phyloP scores from a whole-genome alignment of 2,888 invertebrate genomes.

The Bimastos eiseni region DNA sequence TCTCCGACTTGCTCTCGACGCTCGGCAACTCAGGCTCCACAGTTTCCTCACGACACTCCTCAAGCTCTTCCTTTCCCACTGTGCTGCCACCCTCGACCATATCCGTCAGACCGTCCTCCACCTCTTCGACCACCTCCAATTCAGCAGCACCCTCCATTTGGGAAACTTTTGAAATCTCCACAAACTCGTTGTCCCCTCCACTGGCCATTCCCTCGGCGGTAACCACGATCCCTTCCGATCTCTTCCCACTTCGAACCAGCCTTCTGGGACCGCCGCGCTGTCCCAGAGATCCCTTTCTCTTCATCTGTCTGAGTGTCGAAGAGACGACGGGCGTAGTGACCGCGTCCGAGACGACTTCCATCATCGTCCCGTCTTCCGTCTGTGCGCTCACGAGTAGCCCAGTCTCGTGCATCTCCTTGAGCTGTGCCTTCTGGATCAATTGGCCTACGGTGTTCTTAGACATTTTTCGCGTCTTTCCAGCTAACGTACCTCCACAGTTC shows the following conservation, averaged over 20 bases:
- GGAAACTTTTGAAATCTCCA: neutral
- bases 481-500: neutral
- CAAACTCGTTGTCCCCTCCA: neutral
- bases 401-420: neutral
- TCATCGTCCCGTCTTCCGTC: neutral
- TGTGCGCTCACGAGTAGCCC: neutral
- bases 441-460: neutral
- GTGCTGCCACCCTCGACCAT: neutral
- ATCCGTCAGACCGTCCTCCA: neutral
- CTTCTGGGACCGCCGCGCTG: constrained; percentile 7
- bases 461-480: neutral
- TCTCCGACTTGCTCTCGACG: constrained; percentile 27
- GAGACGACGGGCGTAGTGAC: neutral
- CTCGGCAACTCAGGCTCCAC: neutral
- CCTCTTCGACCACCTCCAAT: neutral
- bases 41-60: neutral
- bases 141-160: neutral
- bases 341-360: neutral
- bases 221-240: neutral
- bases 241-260: neutral
- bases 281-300: neutral
- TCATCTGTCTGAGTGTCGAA: neutral
- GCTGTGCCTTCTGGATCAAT: neutral
- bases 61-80: neutral
- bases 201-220: neutral